These are phyloP conservation scores for Dysdera silvatica DNA, from an alignment of 1,140 invertebrate genomes.

Conservation along the genomic window DNA sequence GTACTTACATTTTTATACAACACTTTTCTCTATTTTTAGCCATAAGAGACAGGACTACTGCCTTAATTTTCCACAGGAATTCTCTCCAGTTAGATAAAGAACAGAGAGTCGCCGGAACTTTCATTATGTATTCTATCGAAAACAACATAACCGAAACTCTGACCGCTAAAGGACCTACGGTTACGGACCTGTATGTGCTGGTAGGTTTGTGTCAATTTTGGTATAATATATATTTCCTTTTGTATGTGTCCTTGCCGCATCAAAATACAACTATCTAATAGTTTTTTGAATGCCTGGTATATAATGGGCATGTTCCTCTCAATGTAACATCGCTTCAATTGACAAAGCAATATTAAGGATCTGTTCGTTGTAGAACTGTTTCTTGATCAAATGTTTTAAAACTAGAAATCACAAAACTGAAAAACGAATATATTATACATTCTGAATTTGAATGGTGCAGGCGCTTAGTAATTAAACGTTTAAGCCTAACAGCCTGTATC, in stretches of 20 bases:
- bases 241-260: neutral
- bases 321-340: too few relatives aligned
- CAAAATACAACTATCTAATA: too few relatives aligned
- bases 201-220: slow-evolving; percentile 18
- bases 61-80: slow-evolving; percentile 24
- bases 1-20: neutral
- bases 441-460: too few relatives aligned
- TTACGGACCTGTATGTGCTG: slow-evolving; percentile 31
- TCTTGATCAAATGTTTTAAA: too few relatives aligned
- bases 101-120: slow-evolving; percentile 26
- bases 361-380: too few relatives aligned
- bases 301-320: too few relatives aligned
- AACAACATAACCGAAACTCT: slow-evolving; percentile 25
- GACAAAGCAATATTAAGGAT: too few relatives aligned
- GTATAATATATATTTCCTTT: neutral
- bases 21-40: slow-evolving; percentile 7
- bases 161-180: slow-evolving; percentile 24
- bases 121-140: slow-evolving; percentile 18
- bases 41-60: slow-evolving; percentile 6
- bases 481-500: too few relatives aligned
- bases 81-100: slow-evolving; percentile 26
- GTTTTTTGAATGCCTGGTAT: too few relatives aligned
- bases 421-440: too few relatives aligned
- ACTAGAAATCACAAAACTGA: too few relatives aligned
- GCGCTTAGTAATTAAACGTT: too few relatives aligned